A percentile compares a stretch with the other conserved stretches of the same genome.
These are phyloP conservation scores for Chunga burmeisteri DNA, from an alignment of 2,113 vertebrate species.

Conservation along the genomic window DNA sequence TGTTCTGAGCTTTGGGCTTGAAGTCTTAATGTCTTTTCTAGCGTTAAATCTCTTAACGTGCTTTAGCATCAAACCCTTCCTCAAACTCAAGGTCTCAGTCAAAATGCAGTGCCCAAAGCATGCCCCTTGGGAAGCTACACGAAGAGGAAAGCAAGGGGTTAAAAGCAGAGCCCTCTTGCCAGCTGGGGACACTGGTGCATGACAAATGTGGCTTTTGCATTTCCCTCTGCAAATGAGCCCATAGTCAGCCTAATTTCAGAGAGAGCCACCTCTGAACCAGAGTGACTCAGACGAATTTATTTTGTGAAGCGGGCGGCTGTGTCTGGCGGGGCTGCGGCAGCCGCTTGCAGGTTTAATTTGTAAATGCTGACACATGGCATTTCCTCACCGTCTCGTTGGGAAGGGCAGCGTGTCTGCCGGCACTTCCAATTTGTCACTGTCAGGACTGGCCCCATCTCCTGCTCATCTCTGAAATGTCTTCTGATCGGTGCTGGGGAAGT, in stretches of 20 bases:
- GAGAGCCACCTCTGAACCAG: conserved; percentile 15
- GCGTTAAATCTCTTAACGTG: fast-evolving
- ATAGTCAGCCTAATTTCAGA: background rate
- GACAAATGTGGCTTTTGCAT: background rate
- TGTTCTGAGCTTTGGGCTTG: background rate
- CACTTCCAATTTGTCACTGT: conserved; percentile 50
- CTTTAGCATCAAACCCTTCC: background rate
- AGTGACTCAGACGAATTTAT: conserved; percentile 44
- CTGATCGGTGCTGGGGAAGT: background rate
- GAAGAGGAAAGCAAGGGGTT: background rate
- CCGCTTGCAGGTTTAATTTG: conserved; percentile 12
- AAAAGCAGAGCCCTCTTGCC: background rate
- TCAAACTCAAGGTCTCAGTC: background rate
- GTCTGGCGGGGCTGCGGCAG: conserved; percentile 12
- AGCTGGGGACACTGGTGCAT: background rate
- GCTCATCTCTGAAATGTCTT: conserved; percentile 48
- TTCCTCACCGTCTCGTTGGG: background rate
- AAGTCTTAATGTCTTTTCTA: background rate
- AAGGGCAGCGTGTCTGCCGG: conserved; percentile 48
- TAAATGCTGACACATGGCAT: conserved; percentile 52
- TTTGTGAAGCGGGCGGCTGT: background rate
- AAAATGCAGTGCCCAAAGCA: fast-evolving
- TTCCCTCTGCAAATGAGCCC: background rate
- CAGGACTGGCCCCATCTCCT: background rate
- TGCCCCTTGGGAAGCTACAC: fast-evolving